These are phyloP conservation scores for Penaeus vannamei DNA, from an alignment of 1,140 invertebrate species.

Conservation along the genomic window DNA sequence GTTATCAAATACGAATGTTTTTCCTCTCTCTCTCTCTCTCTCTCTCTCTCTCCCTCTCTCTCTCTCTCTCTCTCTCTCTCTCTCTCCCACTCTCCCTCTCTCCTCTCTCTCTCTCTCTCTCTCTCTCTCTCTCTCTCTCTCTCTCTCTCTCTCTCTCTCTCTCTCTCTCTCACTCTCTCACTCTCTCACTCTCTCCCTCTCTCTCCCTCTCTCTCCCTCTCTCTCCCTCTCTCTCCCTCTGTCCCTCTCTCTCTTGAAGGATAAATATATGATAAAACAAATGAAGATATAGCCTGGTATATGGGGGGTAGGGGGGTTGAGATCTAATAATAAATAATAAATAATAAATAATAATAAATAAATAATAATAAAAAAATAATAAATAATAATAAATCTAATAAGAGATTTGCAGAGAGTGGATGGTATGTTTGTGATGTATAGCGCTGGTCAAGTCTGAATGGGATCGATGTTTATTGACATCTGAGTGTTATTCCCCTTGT, in stretches of 20 bases:
- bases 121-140: background rate
- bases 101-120: background rate
- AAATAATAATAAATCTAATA: too few species aligned
- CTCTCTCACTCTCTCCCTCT: background rate
- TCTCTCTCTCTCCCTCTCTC: background rate
- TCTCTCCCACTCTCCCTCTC: background rate
- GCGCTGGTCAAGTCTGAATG: too few species aligned
- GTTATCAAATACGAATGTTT: background rate
- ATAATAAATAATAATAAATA: too few species aligned
- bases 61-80: background rate
- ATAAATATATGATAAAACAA: background rate
- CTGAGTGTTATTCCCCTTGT: too few species aligned
- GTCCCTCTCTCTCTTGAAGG: too few species aligned
- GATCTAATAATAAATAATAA: too few species aligned
- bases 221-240: background rate
- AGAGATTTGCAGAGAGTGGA: too few species aligned
- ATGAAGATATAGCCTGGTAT: too few species aligned
- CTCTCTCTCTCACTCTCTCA: background rate
- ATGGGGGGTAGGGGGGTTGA: too few species aligned
- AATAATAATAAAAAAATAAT: too few species aligned
- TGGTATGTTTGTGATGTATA: too few species aligned
- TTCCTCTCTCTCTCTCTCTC: background rate
- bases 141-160: background rate
- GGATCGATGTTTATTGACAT: too few species aligned
- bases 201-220: background rate